Base-by-base conservation (phyloP, 2,113 vertebrate species). In the Hippopotamus amphibius region DNA sequence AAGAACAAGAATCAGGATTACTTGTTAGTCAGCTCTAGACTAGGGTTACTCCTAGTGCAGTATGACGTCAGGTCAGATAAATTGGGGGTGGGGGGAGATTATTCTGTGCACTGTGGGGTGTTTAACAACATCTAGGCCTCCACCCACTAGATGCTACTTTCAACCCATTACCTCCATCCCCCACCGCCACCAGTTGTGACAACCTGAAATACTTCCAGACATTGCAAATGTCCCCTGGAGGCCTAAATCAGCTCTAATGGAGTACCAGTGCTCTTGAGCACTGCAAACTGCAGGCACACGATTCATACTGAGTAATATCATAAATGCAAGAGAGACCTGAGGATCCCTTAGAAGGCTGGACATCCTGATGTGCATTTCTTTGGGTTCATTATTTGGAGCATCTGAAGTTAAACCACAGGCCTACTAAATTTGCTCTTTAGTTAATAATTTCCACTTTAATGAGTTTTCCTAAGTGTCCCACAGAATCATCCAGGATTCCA, bases 351-450 rank as follows among this genome's bases (percentile, higher is more conserved):
- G 33, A 89, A 91, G 30, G 22, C 59, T 68, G 48, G 94, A 48
- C 92, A 57, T 8, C 33, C 30, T 69, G 33, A 48, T 61, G 28
- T 48, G 41, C 24, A 77, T 48, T 59, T 86, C 68, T 81, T 61
- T 71, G 19, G 43, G 48, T 48, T 96, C 63, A 22, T 68, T 94
- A 61, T 81, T 50, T 79, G 48, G 9, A 95, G 50, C 24, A 88
- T 12, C 59, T 80, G 76, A 77, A 89, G 10, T n/a, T 89, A 88
- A 72, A 80, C 30, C 55, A 86, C 5, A 41, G 9, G 19, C 10
- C 59, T 81, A 68, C 53, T 90, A 59, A 88, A 79, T 88, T 88
- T 90, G 96, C 57, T 95, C 28, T 66, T 43, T 65, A 28, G 41
- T 68, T 84, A 43, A 82, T 91, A 76, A 91, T 71, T 72, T 82